A percentile compares a stretch with the other conserved stretches of the same genome.
These are phyloP conservation scores for Piaya cayana DNA, from an alignment of 2,113 vertebrate genomes.

Conservation along the genomic window DNA sequence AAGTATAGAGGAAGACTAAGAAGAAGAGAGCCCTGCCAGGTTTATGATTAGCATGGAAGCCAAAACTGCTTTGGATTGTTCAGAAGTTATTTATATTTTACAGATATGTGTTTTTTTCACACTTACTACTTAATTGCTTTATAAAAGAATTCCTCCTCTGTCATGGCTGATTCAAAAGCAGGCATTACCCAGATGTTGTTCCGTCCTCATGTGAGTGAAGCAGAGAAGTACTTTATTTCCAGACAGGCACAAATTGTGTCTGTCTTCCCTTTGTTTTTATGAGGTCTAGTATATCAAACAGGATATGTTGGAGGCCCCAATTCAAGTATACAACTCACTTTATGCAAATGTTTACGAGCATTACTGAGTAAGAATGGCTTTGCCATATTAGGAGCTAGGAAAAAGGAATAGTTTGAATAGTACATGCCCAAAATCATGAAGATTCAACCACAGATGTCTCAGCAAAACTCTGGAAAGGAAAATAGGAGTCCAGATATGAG, in stretches of 20 bases:
- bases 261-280: constrained; percentile 44
- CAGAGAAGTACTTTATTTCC: background rate
- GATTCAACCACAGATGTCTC: constrained; percentile 28
- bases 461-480: constrained; percentile 29
- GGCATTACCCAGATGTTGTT: background rate
- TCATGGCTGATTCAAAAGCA: background rate
- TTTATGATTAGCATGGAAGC: background rate
- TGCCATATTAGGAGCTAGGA: constrained; percentile 27
- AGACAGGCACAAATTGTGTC: background rate
- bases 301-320: constrained; percentile 29
- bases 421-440: background rate
- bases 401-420: background rate
- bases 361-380: constrained; percentile 5
- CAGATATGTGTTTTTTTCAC: background rate
- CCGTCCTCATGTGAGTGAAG: background rate
- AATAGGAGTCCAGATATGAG: constrained; percentile 21
- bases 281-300: constrained; percentile 47
- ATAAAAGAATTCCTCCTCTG: background rate
- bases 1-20: background rate
- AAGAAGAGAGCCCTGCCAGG: background rate
- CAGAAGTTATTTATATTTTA: background rate
- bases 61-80: background rate
- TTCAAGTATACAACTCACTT: constrained; percentile 47
- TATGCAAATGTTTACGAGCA: constrained; percentile 57
- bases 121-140: background rate